phyloP scores from a whole-genome alignment of 2,797 vertebrate species.

The Catostomus latipinnis region DNA sequence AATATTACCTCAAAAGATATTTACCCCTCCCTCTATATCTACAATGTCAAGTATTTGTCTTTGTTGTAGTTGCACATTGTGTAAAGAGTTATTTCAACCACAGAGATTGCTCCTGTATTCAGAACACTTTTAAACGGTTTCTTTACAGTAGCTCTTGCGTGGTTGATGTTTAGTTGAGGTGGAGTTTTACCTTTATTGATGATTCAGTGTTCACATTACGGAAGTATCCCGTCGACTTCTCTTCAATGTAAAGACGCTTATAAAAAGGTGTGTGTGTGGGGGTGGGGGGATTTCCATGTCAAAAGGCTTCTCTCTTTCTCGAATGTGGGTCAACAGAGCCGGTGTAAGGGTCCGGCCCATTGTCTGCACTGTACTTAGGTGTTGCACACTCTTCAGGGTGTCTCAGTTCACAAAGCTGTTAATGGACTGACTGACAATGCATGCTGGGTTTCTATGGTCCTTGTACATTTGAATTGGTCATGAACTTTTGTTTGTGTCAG shows the following conservation, averaged over 20 bases:
- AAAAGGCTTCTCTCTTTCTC: conserved; percentile 50
- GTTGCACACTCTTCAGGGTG: conserved; percentile 39
- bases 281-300: conserved; percentile 55
- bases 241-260: conserved; percentile 36
- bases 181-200: neutral
- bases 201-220: conserved; percentile 1
- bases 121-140: neutral
- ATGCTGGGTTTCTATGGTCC: conserved; percentile 42
- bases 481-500: conserved; percentile 14
- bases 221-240: conserved; percentile 36
- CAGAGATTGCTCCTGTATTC: neutral
- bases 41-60: no score
- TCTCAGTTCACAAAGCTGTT: conserved; percentile 58
- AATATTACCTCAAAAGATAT: no score
- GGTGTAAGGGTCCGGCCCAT: conserved; percentile 32
- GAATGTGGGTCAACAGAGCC: conserved; percentile 19
- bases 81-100: neutral
- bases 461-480: conserved; percentile 26
- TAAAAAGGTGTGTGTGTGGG: conserved; percentile 21
- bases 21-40: no score
- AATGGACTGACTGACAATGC: conserved; percentile 60
- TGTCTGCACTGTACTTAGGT: conserved; percentile 40
- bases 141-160: neutral
- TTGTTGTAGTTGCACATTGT: no score
- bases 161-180: neutral